Base-by-base conservation (phyloP, 64 coral and sea anemone genomes). In the Acropora yongei region DNA sequence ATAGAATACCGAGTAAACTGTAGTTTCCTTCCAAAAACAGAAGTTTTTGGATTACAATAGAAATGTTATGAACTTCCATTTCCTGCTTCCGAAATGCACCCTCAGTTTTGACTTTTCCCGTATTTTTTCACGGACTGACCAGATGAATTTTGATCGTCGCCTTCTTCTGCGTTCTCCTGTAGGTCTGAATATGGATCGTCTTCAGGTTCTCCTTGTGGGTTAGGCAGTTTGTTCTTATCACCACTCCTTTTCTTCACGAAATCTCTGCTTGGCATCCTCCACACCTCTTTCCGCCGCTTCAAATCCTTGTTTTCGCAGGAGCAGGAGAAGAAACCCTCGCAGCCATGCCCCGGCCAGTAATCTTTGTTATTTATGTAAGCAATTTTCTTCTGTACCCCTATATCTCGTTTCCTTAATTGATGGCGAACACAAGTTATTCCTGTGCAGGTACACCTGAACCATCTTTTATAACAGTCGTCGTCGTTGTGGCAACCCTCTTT, bases 381-480 rank as follows among this genome's bases (percentile, higher is more conserved):
- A 10, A 20, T 86, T 44, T 18, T 9, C 43, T 86, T 86, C 42
- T 10, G 47, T 10, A 41, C 50, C 40, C 83, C 83, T 16, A 41
- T 46, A 43, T 60, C 60, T 42, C 16, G 46, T 48, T 77, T 77
- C 9, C 41, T 18, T 60, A 7, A 42, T 72, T 86, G 1, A 47
- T 86, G 61, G 20, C 83, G 83, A n/a, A 86, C 48, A 55, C 83
- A 86, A 86, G 83, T 71, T 44, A 2, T 43, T 16, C 83, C 83
- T 50, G 39, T 60, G 48, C 83, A 86, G 20, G 57, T 60, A 45
- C 83, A 86, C 41, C 6, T 17, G 0, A 47, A 63, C 3, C 45
- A 8, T 1, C 43, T 14, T 63, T 10, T 63, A 1, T 14, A 14
- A 63, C 83, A 86, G 60, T 86, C 83, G 6, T 86, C 13, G 66